Percentiles rank a stretch among this genome's conserved stretches.
These are phyloP conservation scores for Ochlodes sylvanus DNA, from an alignment of 2,888 invertebrate genomes.

Conservation along the genomic window DNA sequence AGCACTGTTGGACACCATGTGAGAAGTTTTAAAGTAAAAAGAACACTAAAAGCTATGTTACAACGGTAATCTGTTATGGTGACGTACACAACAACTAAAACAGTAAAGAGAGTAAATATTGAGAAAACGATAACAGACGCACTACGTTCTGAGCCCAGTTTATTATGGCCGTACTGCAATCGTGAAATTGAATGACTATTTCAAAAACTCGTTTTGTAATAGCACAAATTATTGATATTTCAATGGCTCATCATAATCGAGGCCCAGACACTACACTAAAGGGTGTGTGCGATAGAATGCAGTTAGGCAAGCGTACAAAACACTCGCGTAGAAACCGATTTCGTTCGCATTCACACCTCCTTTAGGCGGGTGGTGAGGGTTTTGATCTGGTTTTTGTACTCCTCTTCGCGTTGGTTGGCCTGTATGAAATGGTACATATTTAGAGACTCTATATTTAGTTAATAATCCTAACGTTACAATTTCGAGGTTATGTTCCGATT, in stretches of 20 bases:
- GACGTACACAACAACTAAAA: constrained; percentile 66
- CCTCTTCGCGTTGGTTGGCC: constrained; percentile 99
- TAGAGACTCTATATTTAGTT: constrained; percentile 52
- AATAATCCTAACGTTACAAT: background rate
- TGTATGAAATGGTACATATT: constrained; percentile 77
- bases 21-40: constrained; percentile 36
- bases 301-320: constrained; percentile 77
- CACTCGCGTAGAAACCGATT: constrained; percentile 69
- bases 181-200: constrained; percentile 30
- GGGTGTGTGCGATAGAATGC: constrained; percentile 69
- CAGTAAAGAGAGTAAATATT: constrained; percentile 47
- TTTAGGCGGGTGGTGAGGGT: constrained; percentile 99
- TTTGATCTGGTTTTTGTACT: constrained; percentile 99
- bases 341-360: constrained; percentile 91
- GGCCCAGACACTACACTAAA: constrained; percentile 57
- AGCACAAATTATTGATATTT: background rate
- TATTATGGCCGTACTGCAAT: constrained; percentile 49
- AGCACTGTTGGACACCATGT: constrained; percentile 59
- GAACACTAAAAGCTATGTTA: constrained; percentile 41
- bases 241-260: constrained; percentile 52
- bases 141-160: constrained; percentile 62
- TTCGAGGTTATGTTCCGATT: background rate
- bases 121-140: constrained; percentile 60
- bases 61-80: constrained; percentile 39
- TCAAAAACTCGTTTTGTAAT: background rate